phyloP scores from a whole-genome alignment of 1,140 invertebrate species.

The Zaprionus taronus region DNA sequence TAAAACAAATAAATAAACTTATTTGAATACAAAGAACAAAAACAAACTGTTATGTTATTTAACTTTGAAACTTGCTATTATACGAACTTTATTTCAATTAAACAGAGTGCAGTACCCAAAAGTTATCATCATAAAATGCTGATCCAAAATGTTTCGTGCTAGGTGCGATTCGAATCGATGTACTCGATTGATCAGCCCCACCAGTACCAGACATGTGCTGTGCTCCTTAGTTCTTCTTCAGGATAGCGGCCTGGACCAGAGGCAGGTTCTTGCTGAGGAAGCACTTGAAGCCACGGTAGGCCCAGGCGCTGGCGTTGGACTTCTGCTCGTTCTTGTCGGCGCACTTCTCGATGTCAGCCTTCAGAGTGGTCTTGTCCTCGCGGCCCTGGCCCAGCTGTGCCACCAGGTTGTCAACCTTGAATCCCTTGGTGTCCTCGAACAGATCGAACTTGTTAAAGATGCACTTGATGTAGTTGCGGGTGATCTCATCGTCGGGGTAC shows the following conservation, averaged over 20 bases:
- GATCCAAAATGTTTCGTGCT: constrained; percentile 19
- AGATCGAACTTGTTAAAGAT: constrained; percentile 81
- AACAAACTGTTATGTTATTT: constrained; percentile 38
- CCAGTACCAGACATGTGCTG: neutral
- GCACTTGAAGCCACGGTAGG: constrained; percentile 82
- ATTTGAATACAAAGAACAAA: constrained; percentile 5
- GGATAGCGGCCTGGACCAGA: constrained; percentile 76
- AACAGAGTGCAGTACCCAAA: constrained; percentile 51
- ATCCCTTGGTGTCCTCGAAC: constrained; percentile 78
- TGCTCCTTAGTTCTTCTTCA: constrained; percentile 75
- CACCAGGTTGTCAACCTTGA: constrained; percentile 77
- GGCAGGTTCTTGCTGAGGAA: constrained; percentile 80
- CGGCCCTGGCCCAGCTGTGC: constrained; percentile 78
- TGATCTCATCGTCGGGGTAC: constrained; percentile 83
- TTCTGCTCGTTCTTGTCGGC: constrained; percentile 83
- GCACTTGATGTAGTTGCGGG: constrained; percentile 82
- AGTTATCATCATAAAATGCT: constrained; percentile 21
- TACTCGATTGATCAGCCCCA: neutral
- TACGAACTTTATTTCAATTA: constrained; percentile 73
- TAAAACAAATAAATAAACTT: constrained; percentile 10
- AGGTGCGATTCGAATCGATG: constrained; percentile 2
- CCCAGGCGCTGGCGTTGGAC: constrained; percentile 72
- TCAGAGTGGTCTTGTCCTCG: constrained; percentile 66
- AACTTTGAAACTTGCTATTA: constrained; percentile 69
- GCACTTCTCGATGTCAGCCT: constrained; percentile 78